Evolutionary conservation across 92 coral and sea anemone species (phyloP).

Genomic region (Porites evermanni): DNA sequence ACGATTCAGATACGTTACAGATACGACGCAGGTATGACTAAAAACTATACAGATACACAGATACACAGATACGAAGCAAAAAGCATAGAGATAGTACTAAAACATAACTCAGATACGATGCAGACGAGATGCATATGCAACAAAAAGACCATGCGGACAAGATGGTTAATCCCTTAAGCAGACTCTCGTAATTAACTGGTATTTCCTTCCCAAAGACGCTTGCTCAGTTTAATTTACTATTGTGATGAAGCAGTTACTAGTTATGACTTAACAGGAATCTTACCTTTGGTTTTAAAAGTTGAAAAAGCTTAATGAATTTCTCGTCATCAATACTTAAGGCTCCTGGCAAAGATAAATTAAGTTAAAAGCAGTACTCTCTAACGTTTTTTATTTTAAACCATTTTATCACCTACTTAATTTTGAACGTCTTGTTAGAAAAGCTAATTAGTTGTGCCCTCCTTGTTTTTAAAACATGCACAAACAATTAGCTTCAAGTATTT

Average conservation of each 20-base stretch:
- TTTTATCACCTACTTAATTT: too few species aligned
- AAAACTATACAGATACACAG: background rate
- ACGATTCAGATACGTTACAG: background rate
- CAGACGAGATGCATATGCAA: background rate
- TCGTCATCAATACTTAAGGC: slow-evolving; percentile 79
- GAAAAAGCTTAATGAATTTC: slow-evolving; percentile 76
- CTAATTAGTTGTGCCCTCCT: too few species aligned
- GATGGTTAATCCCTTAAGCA: too few species aligned
- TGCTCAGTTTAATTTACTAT: too few species aligned
- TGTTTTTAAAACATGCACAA: too few species aligned
- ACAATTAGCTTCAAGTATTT: too few species aligned
- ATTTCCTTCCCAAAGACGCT: too few species aligned
- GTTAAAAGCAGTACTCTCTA: background rate
- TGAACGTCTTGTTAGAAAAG: too few species aligned
- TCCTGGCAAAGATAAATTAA: slow-evolving; percentile 35
- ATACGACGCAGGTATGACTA: background rate
- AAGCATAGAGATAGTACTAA: background rate
- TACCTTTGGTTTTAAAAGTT: slow-evolving; percentile 86
- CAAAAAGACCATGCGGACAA: slow-evolving; percentile 19
- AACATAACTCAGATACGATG: background rate
- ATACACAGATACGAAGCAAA: background rate
- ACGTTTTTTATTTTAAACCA: too few species aligned
- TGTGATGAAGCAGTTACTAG: too few species aligned
- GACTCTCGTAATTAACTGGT: too few species aligned
- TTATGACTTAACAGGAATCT: background rate